Base-by-base conservation (phyloP, 2,888 invertebrate genomes). In the Cosmia trapezina region DNA sequence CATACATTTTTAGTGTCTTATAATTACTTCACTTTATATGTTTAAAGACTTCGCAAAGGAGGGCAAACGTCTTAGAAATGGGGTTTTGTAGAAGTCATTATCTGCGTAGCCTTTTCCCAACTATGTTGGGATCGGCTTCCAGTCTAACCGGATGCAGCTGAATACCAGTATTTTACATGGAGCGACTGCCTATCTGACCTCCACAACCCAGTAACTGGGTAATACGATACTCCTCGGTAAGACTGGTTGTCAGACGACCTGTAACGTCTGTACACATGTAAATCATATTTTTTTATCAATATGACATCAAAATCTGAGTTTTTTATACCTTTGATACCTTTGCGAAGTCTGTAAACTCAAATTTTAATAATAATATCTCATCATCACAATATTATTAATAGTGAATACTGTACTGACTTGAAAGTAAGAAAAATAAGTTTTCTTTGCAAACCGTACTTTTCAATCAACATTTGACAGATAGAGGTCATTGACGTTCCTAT, bases 351-450 rank as follows among this genome's bases (percentile, higher is more conserved):
- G 33, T 41, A 28, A 37, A 73, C 47, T 56, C 0, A 12, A 43
- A 33, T 33, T 41, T 17, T 19, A 45, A 33, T 51, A 11, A 60
- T 51, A 41, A 54, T 41, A 47, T 33, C 11, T 28, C 57, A 33
- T 8, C 45, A 49, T 79, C 78, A 70, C 79, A 73, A 69, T 59
- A 62, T 54, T 77, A 66, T 51, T 33, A 17, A 56, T 69, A 51
- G 51, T n/a, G n/a, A n/a, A n/a, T n/a, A n/a, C n/a, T n/a, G 47
- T 28, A 28, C 28, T 28, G 28, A 28, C 28, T n/a, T n/a, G n/a
- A n/a, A n/a, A n/a, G n/a, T n/a, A n/a, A n/a, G n/a, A n/a, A n/a
- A n/a, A n/a, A n/a, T n/a, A n/a, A n/a, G n/a, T n/a, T n/a, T n/a
- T n/a, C n/a, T n/a, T n/a, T n/a, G n/a, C n/a, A n/a, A n/a, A n/a